phyloP scores from a whole-genome alignment of 2,797 vertebrate genomes.

The Knipowitschia caucasica region DNA sequence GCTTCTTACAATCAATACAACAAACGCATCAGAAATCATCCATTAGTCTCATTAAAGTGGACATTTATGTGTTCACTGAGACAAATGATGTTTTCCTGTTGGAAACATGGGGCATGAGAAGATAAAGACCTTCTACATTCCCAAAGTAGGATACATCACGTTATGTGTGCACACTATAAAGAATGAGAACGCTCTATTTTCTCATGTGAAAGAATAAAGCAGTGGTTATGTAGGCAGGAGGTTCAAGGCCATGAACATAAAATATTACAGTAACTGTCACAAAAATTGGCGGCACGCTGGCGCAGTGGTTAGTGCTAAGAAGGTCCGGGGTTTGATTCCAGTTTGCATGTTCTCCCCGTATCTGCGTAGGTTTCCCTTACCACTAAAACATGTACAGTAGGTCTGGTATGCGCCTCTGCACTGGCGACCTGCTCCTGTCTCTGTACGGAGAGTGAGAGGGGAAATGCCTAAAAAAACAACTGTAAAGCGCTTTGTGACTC shows the following conservation, averaged over 20 bases:
- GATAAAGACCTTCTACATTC: slow-evolving; percentile 6
- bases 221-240: neutral
- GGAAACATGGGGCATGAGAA: slow-evolving; percentile 10
- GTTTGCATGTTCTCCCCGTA: too few species aligned
- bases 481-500: too few species aligned
- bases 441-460: too few species aligned
- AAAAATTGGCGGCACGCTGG: too few species aligned
- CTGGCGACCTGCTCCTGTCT: too few species aligned
- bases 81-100: neutral
- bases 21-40: slow-evolving; percentile 5
- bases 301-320: too few species aligned
- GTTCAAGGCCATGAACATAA: neutral
- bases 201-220: neutral
- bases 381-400: too few species aligned
- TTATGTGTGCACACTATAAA: neutral
- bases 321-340: too few species aligned
- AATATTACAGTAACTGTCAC: too few species aligned
- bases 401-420: too few species aligned
- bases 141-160: neutral
- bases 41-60: neutral
- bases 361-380: too few species aligned
- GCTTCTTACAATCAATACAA: slow-evolving; percentile 10
- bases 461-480: too few species aligned
- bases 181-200: neutral
- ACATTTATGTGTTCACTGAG: slow-evolving; percentile 13